A percentile compares a stretch with the other conserved stretches of the same genome.
These are phyloP conservation scores for Crenuchus spilurus DNA, from an alignment of 2,797 vertebrate species.

Conservation along the genomic window DNA sequence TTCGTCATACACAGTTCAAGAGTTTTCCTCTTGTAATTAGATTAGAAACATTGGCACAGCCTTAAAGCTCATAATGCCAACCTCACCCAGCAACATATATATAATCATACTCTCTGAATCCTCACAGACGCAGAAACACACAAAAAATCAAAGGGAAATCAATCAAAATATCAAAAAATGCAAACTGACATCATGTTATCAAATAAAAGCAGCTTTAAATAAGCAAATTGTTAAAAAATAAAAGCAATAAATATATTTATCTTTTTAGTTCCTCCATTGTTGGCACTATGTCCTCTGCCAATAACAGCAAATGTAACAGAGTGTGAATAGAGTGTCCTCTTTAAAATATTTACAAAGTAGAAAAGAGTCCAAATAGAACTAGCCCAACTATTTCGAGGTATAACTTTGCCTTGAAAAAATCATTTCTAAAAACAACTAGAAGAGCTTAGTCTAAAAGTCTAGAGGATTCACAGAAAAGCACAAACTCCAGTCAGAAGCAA, in stretches of 20 bases:
- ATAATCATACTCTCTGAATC: neutral
- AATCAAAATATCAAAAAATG: conserved; percentile 16
- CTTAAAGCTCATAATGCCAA: neutral
- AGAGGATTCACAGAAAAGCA: neutral
- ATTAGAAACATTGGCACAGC: neutral
- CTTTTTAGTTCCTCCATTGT: neutral
- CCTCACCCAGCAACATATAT: neutral
- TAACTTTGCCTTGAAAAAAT: conserved; percentile 37
- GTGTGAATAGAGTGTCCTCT: neutral
- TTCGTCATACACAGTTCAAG: neutral
- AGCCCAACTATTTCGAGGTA: conserved; percentile 40
- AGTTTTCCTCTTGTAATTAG: neutral
- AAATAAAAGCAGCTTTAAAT: conserved; percentile 14
- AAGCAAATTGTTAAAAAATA: neutral
- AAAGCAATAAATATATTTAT: conserved; percentile 34
- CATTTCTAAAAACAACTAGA: conserved; percentile 10
- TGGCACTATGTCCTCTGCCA: neutral
- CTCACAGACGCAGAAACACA: conserved; percentile 1
- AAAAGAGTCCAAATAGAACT: conserved; percentile 24
- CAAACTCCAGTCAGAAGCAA: neutral
- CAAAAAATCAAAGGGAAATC: neutral
- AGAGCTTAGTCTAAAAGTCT: conserved; percentile 21
- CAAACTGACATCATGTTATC: conserved; percentile 24
- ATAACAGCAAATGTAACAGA: neutral
- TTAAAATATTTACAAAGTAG: conserved; percentile 33